phyloP scores from a whole-genome alignment of 2,888 invertebrate genomes.

The Subacronicta megacephala region DNA sequence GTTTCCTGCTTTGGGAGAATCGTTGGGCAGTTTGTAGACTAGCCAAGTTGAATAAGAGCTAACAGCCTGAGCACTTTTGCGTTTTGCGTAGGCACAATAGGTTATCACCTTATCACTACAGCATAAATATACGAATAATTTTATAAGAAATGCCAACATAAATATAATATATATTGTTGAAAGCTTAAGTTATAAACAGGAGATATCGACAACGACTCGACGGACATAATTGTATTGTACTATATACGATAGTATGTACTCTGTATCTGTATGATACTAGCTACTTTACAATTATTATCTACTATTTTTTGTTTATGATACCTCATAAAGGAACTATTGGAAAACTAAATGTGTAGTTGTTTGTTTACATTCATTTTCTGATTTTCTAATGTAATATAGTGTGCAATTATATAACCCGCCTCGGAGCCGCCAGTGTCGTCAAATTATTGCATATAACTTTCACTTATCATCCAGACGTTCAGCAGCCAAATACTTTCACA shows the following conservation, averaged over 20 bases:
- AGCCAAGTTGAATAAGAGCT: conserved; percentile 42
- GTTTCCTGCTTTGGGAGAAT: conserved; percentile 54
- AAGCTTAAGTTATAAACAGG: conserved; percentile 7
- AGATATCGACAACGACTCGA: too few species aligned
- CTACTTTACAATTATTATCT: too few species aligned
- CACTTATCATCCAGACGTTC: conserved; percentile 25
- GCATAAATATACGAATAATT: conserved; percentile 10
- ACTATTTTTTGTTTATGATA: too few species aligned
- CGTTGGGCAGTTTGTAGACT: conserved; percentile 57
- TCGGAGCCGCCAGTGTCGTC: conserved; percentile 10
- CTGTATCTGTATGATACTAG: too few species aligned
- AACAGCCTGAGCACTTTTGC: conserved; percentile 27
- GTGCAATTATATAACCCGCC: neutral
- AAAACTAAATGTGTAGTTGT: too few species aligned
- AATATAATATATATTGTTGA: conserved; percentile 1
- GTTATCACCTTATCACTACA: conserved; percentile 8
- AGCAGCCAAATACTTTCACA: conserved; percentile 14
- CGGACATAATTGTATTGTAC: too few species aligned
- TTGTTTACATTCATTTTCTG: too few species aligned
- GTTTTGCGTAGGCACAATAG: conserved; percentile 1
- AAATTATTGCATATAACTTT: conserved; percentile 4
- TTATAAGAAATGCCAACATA: conserved; percentile 20
- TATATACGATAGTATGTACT: too few species aligned
- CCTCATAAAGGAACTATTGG: too few species aligned
- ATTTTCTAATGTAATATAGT: too few species aligned